Evolutionary conservation across 2,797 vertebrate species (phyloP).

Genomic region (Phrynocephalus forsythii): DNA sequence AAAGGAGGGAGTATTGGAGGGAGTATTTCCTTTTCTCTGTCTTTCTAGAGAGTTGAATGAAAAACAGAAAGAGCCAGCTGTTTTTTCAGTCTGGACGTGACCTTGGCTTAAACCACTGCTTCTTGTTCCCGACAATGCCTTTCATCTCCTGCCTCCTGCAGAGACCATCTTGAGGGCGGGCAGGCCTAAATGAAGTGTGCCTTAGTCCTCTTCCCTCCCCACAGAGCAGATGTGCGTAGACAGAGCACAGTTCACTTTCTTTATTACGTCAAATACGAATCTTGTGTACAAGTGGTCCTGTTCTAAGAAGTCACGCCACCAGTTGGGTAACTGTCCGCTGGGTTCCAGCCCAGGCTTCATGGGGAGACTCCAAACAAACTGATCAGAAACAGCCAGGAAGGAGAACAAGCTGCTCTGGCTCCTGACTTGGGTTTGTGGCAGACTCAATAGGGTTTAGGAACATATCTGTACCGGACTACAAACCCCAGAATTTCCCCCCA

Average conservation of each 20-base stretch:
- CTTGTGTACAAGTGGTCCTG: neutral
- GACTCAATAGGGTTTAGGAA: neutral
- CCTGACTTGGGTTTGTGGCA: neutral
- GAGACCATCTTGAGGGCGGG: conserved; percentile 56
- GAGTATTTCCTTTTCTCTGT: conserved; percentile 45
- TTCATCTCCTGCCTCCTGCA: conserved; percentile 68
- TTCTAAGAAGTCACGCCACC: neutral
- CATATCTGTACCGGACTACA: too few species aligned
- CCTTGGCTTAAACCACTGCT: conserved; percentile 54
- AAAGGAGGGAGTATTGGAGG: conserved; percentile 50
- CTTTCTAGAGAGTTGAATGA: conserved; percentile 52
- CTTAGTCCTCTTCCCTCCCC: neutral
- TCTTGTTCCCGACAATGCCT: conserved; percentile 67
- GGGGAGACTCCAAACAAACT: conserved; percentile 30
- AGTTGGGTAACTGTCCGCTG: conserved; percentile 31
- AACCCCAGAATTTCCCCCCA: too few species aligned
- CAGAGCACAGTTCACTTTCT: neutral
- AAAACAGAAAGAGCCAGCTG: conserved; percentile 69
- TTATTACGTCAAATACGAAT: neutral
- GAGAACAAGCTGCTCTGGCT: neutral
- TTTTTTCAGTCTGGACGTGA: conserved; percentile 52
- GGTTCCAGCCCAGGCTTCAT: conserved; percentile 16
- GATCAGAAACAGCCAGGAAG: neutral
- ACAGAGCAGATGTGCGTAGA: neutral
- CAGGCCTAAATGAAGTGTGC: conserved; percentile 55